phyloP scores from a whole-genome alignment of 2,888 invertebrate species.

The Zaprionus lineosus region DNA sequence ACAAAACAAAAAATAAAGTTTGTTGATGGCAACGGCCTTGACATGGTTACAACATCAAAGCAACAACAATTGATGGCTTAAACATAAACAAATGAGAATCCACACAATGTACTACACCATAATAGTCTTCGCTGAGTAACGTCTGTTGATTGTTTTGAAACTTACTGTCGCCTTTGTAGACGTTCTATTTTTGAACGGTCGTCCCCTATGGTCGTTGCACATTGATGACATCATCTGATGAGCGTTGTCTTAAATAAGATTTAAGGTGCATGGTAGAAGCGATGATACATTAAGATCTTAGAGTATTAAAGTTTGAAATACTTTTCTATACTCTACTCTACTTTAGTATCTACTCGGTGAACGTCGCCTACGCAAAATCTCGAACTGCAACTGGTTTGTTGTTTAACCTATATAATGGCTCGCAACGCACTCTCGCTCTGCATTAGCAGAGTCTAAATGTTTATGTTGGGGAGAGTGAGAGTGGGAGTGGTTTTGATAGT shows the following conservation, averaged over 20 bases:
- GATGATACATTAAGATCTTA: slow-evolving; percentile 15
- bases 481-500: background rate
- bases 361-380: slow-evolving; percentile 1
- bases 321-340: background rate
- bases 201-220: slow-evolving; percentile 9
- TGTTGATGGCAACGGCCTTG: slow-evolving; percentile 61
- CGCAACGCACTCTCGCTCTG: background rate
- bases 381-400: slow-evolving; percentile 6
- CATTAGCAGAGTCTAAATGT: slow-evolving; percentile 13
- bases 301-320: slow-evolving; percentile 2
- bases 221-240: slow-evolving; percentile 50
- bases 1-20: slow-evolving; percentile 37
- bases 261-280: background rate
- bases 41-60: slow-evolving; percentile 65
- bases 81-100: slow-evolving; percentile 43
- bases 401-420: slow-evolving; percentile 15
- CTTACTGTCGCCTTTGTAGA: slow-evolving; percentile 21
- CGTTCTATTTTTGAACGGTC: slow-evolving; percentile 32
- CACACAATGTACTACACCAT: background rate
- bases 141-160: slow-evolving; percentile 9
- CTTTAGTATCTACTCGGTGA: slow-evolving; percentile 3
- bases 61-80: slow-evolving; percentile 34
- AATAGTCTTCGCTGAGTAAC: background rate
- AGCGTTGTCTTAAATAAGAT: slow-evolving; percentile 9
- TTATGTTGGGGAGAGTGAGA: background rate